These are phyloP conservation scores for Erpornis zantholeuca DNA, from an alignment of 2,113 vertebrate species.

Conservation along the genomic window DNA sequence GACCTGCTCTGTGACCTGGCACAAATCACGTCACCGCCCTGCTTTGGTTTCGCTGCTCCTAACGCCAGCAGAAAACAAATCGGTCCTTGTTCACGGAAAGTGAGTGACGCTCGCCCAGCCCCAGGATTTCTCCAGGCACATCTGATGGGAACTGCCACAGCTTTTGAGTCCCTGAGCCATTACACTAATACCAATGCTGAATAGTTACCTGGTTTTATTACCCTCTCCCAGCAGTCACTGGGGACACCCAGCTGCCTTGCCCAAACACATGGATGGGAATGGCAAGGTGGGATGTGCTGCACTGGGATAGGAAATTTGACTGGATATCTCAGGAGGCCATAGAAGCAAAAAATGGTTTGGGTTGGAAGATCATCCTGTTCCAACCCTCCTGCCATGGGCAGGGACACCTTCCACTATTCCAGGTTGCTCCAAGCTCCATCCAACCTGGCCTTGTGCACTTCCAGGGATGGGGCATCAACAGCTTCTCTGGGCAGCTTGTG, in stretches of 20 bases:
- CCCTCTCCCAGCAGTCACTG: background rate
- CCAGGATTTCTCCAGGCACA: background rate
- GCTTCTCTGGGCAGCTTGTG: background rate
- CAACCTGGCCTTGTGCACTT: background rate
- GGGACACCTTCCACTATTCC: background rate
- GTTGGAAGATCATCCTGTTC: background rate
- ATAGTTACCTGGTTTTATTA: background rate
- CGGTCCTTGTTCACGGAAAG: background rate
- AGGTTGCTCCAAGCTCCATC: background rate
- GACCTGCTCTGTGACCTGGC: background rate
- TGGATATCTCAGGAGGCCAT: background rate
- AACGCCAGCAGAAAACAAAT: background rate
- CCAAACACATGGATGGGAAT: accelerated
- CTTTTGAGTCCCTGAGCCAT: background rate
- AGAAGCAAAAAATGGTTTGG: background rate
- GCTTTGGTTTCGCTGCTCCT: background rate
- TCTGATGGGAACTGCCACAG: background rate
- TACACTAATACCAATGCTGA: background rate
- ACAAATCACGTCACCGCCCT: background rate
- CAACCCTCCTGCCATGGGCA: background rate
- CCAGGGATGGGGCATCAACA: background rate
- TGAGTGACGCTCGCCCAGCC: background rate
- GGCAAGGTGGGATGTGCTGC: background rate
- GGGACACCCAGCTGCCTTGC: background rate
- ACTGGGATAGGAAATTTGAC: accelerated